Evolutionary conservation across 2,797 vertebrate genomes (phyloP), one percentile per base, ranked within the genome.

Genomic region (Enteromius mattozi): DNA sequence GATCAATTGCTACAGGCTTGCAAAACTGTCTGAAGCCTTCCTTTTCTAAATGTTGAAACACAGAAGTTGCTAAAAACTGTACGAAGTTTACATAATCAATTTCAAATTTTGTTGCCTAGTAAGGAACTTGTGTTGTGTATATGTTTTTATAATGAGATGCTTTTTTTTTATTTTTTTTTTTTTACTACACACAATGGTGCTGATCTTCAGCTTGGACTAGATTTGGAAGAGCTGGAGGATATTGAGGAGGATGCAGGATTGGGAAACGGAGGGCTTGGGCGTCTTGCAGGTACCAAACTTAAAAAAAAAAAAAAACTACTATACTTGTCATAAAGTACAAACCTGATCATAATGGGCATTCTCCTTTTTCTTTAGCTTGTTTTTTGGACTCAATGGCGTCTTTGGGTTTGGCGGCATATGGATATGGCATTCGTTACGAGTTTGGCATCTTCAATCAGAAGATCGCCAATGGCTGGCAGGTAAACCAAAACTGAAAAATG

Each of bases 191-290:
- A 10, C 24, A 6, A 35, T 45, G 2, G n/a, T 6, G 0, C 10
- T 49, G 91, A 24, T 91, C 47, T 24, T 71, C 87, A 96, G 97
- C 92, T 98, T 87, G 97, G 97, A 27, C 88, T 98, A 91, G 97
- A 98, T 91, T 96, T 98, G 95, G 97, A 98, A 86, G 97, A 98
- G 86, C 88, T 98, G 88, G 96, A 98, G 90, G 97, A 98, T 88
- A 97, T 97, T 0, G 97, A 98, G 88, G 97, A 98, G 83, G 97
- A 98, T 0, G 97, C 97, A 0, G 97, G 97, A 0, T 90, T 98
- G 37, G 97, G 97, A 10, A 98, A 98, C 0, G 97, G 97, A 0
- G 97, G 97, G 2, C 93, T 98, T 40, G 97, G 97, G 6, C 96
- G 97, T 56, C 94, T 98, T 80, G 97, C 97, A 51, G 97, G 97